These are phyloP conservation scores for Metacarcinus magister DNA, from an alignment of 2,888 invertebrate genomes.

Conservation along the genomic window DNA sequence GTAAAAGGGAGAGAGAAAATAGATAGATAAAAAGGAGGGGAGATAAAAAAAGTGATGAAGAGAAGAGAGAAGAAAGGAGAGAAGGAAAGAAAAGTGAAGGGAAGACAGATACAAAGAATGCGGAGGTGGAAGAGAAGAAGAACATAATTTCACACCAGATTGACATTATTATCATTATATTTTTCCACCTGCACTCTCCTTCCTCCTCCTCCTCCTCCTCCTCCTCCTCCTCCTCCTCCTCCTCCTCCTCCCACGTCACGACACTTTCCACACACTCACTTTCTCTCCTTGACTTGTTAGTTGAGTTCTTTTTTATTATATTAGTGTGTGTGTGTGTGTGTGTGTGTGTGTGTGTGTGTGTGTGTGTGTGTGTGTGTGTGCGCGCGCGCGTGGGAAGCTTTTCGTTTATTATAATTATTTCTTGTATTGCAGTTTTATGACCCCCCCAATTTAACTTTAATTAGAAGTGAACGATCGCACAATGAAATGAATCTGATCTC, in stretches of 20 bases:
- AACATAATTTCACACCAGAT: background rate
- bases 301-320: background rate
- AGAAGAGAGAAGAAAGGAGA: background rate
- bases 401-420: background rate
- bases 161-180: background rate
- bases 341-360: too few relatives aligned
- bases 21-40: background rate
- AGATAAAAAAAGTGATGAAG: background rate
- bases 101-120: background rate
- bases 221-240: background rate
- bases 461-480: too few relatives aligned
- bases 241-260: background rate
- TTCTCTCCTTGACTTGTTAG: background rate
- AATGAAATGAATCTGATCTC: too few relatives aligned
- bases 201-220: conserved; percentile 26
- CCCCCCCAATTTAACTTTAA: background rate
- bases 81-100: background rate
- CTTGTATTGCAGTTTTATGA: background rate
- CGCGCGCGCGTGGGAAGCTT: too few relatives aligned
- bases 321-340: background rate
- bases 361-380: too few relatives aligned
- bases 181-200: background rate
- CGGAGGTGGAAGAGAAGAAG: background rate
- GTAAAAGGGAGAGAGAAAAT: background rate
- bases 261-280: background rate